Evolutionary conservation across 2,888 invertebrate genomes (phyloP), one percentile per base, ranked within the genome.

Genomic region (Cosmorhoe ocellata): DNA sequence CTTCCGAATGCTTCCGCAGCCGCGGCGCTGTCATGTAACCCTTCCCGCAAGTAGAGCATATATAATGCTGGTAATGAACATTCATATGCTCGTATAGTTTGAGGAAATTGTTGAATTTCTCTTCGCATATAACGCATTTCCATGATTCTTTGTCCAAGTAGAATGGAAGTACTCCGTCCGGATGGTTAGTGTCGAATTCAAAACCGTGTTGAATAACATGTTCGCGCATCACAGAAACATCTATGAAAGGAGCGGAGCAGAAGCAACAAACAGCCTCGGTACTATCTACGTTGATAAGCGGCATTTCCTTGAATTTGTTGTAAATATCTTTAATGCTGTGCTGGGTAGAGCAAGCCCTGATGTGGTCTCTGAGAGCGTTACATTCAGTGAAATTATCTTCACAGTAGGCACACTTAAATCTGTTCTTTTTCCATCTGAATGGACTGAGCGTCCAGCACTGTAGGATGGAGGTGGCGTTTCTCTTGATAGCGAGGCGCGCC

Each of bases 51-150:
- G 74, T 84, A 0, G 85, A 74, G 54, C 89, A 90, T 33, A 89
- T 88, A 14, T 86, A 86, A 61, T 88, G 81, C 53, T 89, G 88
- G 26, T 89, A 89, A 52, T 90, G 89, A 0, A 71, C 50, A 42
- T 89, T 89, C 87, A 89, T 89, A 31, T 90, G 89, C 50, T 89
- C 85, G 56, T 88, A 88, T 0, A 90, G 67, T 66, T 87, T 87
- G 0, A 89, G 61, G 46, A 88, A 88, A 32, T 84, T 87, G 43
- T 87, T 87, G 56, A 88, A 89, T 22, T 67, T 75, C 31, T 79
- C 74, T 0, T 65, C 58, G 42, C 89, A 90, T 44, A 87, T 74
- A 0, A 84, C 66, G 57, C 89, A 90, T 24, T 65, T 68, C 88
- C 88, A 88, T 0, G 71, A 75, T n/a, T 84, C 79, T 40, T 84